Evolutionary conservation across 2,888 invertebrate genomes (phyloP).

Genomic region (Clitarchus hookeri): DNA sequence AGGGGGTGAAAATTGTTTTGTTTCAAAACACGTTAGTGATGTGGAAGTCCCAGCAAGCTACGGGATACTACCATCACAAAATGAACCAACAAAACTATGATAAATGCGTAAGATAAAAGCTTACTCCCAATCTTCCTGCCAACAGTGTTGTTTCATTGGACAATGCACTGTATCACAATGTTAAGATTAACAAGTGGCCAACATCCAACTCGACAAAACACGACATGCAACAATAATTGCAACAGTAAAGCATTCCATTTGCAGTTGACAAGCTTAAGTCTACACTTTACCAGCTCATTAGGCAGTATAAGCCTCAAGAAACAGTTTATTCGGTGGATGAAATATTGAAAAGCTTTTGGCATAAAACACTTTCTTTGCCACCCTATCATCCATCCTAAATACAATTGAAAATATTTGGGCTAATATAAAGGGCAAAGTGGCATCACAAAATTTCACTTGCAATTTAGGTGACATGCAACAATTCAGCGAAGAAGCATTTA

Average conservation of each 20-base stretch:
- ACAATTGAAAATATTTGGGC: conserved; percentile 19
- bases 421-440: background rate
- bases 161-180: conserved; percentile 21
- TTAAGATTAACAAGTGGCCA: background rate
- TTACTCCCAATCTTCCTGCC: background rate
- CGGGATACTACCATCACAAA: background rate
- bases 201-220: background rate
- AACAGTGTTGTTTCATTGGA: conserved; percentile 18
- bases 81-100: conserved; percentile 18
- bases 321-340: too few species aligned
- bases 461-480: background rate
- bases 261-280: conserved; percentile 16
- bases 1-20: too few species aligned
- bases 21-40: too few species aligned
- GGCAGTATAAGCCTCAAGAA: too few species aligned
- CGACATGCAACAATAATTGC: background rate
- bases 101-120: conserved; percentile 2
- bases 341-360: background rate
- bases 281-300: background rate
- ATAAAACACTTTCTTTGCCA: background rate
- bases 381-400: conserved; percentile 22
- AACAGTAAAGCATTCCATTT: background rate
- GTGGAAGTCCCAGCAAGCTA: background rate
- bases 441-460: background rate
- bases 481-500: background rate